Base-by-base conservation (phyloP, 2,888 invertebrate species). In the Antheraea yamamai region DNA sequence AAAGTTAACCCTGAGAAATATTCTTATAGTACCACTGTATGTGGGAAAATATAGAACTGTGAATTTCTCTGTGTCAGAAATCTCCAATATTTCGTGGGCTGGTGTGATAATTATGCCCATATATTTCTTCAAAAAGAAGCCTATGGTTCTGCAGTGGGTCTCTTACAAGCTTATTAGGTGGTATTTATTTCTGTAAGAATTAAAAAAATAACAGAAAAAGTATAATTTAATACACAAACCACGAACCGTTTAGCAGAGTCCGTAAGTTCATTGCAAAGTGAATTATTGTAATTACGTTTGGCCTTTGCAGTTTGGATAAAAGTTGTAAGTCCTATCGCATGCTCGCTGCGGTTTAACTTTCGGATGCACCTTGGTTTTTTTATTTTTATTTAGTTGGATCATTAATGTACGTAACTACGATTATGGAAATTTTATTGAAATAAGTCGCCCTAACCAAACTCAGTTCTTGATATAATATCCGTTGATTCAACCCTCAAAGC, bases 211-310 rank as follows among this genome's bases (percentile, higher is more conserved):
- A 14, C 4, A 16, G 26, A n/a, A 58, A 58, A 61, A 61, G 7
- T 12, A 23, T 61, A 23, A 8, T n/a, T n/a, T 23, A 61, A 8
- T 30, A 16, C n/a, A 61, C 23, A 23, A 23, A 61, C n/a, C 64
- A 66, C 23, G 12, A 61, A 61, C 12, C 61, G 4, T 16, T 66
- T 66, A 66, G 64, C 64, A 39, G 70, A 20, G 39, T 39, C 7
- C 39, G 35, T 70, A 39, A 70, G 70, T 70, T 39, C 18, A 70
- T n/a, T 39, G 72, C 35, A 35, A 85, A 83, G 82, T 93, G 92
- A 94, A 88, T 92, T 91, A 94, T 93, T 91, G 87, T 93, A 91
- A 94, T 92, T 89, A 91, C 91, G 81, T 78, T 83, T 87, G 88
- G 87, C 91, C 91, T 90, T 85, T 89, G 89, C 86, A 85, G 81